A percentile compares a stretch with the other conserved stretches of the same genome.
Conservation (phyloP, 2,888 invertebrate species). For the Pachymerium ferrugineum region DNA sequence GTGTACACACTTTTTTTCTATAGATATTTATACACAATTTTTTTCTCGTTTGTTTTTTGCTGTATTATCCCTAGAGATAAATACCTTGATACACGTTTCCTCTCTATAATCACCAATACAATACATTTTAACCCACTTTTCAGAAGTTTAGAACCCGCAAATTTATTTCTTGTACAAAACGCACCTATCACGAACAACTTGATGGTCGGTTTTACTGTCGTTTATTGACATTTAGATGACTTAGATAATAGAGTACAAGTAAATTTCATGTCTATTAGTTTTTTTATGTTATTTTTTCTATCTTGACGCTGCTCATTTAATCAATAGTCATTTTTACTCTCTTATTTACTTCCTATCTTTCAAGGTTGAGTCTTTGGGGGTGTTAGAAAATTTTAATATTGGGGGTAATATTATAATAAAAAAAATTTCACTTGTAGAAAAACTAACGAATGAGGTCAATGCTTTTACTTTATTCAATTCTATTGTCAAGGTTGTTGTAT, state of each 20-base stretch:
- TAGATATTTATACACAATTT: background rate
- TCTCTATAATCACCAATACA: background rate
- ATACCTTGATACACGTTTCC: no score
- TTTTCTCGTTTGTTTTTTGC: no score
- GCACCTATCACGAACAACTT: background rate
- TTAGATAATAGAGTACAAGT: background rate
- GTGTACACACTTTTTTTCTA: background rate
- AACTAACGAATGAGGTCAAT: background rate
- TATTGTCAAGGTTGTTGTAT: background rate
- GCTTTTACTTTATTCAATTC: background rate
- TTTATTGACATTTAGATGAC: background rate
- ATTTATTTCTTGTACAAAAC: background rate
- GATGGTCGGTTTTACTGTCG: background rate
- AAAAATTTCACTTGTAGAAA: no score
- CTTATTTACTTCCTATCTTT: background rate
- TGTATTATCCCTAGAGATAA: no score
- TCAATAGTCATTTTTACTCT: background rate
- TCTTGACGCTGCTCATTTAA: background rate
- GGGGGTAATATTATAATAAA: no score
- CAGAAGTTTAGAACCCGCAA: background rate
- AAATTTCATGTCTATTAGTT: background rate
- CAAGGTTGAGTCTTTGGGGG: background rate
- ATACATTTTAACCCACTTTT: background rate
- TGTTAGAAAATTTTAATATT: background rate
- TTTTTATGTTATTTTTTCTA: background rate